Evolutionary conservation across 23 tunicate species (phyloP), one percentile per base, ranked within the genome.

Genomic region (Clavelina lepadiformis): DNA sequence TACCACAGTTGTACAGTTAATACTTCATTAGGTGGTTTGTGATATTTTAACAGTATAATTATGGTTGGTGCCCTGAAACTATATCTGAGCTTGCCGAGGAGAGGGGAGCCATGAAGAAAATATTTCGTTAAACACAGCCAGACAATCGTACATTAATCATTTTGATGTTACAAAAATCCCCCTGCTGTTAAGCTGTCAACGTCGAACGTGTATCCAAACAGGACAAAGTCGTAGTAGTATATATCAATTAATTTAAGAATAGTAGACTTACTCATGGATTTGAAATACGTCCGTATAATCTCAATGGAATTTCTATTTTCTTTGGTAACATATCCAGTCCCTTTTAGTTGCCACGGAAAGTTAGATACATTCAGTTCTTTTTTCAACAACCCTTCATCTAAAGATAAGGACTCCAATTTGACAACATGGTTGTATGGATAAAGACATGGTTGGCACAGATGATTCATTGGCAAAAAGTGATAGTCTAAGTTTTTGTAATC

Each of bases 121-220:
- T n/a, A n/a, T n/a, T n/a, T n/a, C n/a, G n/a, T n/a, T n/a, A n/a
- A n/a, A n/a, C n/a, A n/a, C n/a, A n/a, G n/a, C n/a, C n/a, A n/a
- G n/a, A n/a, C n/a, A n/a, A n/a, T n/a, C n/a, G n/a, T n/a, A n/a
- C n/a, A n/a, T n/a, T n/a, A n/a, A n/a, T n/a, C n/a, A n/a, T n/a
- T n/a, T n/a, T n/a, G n/a, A n/a, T n/a, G n/a, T 63, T 23, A 63
- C 4, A 63, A 7, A 37, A 75, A 65, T n/a, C 81, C 81, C 3
- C 73, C 75, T 1, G 83, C 75, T 4, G 75, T 68, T 7, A 67
- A 55, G 38, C 75, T 67, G 24, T 67, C 74, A 6, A 68, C 54
- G n/a, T 77, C 83, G 32, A 77, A 77, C 23, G 76, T 67, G 58
- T 77, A 77, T 5, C 83, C 83, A 67, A 67, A 67, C 31, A 67